A percentile compares a stretch with the other conserved stretches of the same genome.
These are phyloP conservation scores for Platyrinchus mystaceus DNA, from an alignment of 2,797 vertebrate genomes.

Conservation along the genomic window DNA sequence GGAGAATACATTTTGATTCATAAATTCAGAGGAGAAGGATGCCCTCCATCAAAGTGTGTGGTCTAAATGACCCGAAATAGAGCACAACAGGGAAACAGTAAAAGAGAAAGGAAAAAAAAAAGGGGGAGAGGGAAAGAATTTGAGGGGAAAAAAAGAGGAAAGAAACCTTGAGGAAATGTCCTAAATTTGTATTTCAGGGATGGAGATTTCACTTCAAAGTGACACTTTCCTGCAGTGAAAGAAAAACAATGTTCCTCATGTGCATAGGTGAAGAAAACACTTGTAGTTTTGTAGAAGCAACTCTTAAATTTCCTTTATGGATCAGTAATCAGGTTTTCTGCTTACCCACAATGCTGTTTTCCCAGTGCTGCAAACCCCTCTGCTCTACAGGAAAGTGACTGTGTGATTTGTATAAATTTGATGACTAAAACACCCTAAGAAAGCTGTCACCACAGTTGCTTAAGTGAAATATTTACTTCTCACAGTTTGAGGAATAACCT, in stretches of 20 bases:
- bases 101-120: background rate
- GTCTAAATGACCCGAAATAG: background rate
- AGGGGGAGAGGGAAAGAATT: background rate
- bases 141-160: background rate
- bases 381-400: background rate
- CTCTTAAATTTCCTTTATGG: background rate
- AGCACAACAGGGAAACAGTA: background rate
- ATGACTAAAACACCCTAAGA: background rate
- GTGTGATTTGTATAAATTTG: background rate
- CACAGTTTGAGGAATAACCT: slow-evolving; percentile 49
- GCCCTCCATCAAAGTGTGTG: slow-evolving; percentile 1
- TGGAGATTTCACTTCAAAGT: background rate
- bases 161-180: background rate
- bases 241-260: background rate
- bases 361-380: background rate
- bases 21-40: slow-evolving; percentile 26
- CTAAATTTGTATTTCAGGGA: background rate
- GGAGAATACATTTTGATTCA: slow-evolving; percentile 31
- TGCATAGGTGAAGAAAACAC: background rate
- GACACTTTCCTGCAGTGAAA: background rate
- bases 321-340: slow-evolving; percentile 30
- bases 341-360: background rate
- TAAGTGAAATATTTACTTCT: slow-evolving; percentile 46
- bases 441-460: background rate
- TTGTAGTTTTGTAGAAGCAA: background rate